phyloP scores from a whole-genome alignment of 2,888 invertebrate genomes.

The Dermolepida albohirtum region DNA sequence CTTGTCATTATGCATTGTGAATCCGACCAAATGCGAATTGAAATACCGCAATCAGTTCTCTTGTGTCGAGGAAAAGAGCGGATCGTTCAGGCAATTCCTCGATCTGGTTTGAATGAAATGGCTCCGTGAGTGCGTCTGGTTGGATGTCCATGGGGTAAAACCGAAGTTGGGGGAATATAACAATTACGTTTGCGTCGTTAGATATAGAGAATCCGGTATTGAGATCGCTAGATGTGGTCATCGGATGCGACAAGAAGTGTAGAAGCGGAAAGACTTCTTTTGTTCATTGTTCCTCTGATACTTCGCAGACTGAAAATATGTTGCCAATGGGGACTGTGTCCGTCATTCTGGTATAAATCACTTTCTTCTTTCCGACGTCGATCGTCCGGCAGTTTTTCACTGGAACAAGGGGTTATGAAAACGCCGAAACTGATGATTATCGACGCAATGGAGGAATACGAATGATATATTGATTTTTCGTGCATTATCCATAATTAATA shows the following conservation, averaged over 20 bases:
- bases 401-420: conserved; percentile 21
- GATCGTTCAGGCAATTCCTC: conserved; percentile 58
- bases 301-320: conserved; percentile 42
- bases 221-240: conserved; percentile 59
- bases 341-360: conserved; percentile 33
- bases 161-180: conserved; percentile 58
- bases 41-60: conserved; percentile 64
- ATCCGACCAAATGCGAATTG: conserved; percentile 60
- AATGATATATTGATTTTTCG: conserved; percentile 13
- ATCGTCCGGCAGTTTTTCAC: conserved; percentile 20
- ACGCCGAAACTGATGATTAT: conserved; percentile 10
- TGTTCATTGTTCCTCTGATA: conserved; percentile 37
- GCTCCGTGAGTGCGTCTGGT: conserved; percentile 48
- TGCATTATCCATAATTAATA: conserved; percentile 17
- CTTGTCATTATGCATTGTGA: conserved; percentile 64
- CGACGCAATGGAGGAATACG: background rate
- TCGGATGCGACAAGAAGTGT: conserved; percentile 55
- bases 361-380: conserved; percentile 20
- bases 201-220: conserved; percentile 63
- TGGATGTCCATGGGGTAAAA: conserved; percentile 51
- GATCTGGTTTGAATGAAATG: conserved; percentile 50
- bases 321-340: conserved; percentile 33
- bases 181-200: conserved; percentile 66
- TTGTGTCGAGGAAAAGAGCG: conserved; percentile 54
- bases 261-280: conserved; percentile 49